Conservation (phyloP, 2,888 invertebrate genomes). For the Gastrophysa polygoni region DNA sequence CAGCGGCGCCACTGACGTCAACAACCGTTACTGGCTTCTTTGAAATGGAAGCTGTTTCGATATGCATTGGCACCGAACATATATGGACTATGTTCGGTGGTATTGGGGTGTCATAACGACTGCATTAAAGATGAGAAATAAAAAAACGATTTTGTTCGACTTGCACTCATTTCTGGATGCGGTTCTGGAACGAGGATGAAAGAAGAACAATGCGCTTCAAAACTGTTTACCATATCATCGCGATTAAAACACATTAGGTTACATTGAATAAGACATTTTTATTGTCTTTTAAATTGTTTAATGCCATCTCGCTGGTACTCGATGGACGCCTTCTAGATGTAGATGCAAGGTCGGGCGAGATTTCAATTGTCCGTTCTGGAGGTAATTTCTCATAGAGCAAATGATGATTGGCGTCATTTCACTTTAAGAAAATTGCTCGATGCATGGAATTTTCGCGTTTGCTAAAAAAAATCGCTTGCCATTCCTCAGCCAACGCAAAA, state of each 20-base stretch:
- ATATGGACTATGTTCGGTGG: too few relatives aligned
- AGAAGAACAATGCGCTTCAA: neutral
- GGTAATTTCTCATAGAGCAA: neutral
- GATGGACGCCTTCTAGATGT: neutral
- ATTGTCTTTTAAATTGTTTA: conserved; percentile 22
- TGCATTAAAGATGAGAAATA: too few relatives aligned
- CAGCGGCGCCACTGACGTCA: too few relatives aligned
- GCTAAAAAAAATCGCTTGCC: too few relatives aligned
- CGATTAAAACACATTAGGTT: neutral
- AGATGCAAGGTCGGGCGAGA: neutral
- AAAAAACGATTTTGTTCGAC: too few relatives aligned
- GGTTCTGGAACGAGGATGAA: neutral
- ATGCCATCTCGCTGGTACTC: conserved; percentile 1
- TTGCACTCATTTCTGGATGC: neutral
- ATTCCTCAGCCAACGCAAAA: too few relatives aligned
- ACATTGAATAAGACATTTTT: conserved; percentile 17
- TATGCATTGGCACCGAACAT: too few relatives aligned
- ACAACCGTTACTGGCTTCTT: too few relatives aligned
- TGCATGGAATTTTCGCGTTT: neutral
- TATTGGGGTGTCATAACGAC: too few relatives aligned
- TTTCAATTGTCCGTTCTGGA: neutral
- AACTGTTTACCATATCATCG: neutral
- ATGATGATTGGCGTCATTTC: neutral
- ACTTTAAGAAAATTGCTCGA: neutral
- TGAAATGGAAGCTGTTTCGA: too few relatives aligned